Conservation (phyloP, 2,113 vertebrate genomes). For the Peromyscus polionotus region DNA sequence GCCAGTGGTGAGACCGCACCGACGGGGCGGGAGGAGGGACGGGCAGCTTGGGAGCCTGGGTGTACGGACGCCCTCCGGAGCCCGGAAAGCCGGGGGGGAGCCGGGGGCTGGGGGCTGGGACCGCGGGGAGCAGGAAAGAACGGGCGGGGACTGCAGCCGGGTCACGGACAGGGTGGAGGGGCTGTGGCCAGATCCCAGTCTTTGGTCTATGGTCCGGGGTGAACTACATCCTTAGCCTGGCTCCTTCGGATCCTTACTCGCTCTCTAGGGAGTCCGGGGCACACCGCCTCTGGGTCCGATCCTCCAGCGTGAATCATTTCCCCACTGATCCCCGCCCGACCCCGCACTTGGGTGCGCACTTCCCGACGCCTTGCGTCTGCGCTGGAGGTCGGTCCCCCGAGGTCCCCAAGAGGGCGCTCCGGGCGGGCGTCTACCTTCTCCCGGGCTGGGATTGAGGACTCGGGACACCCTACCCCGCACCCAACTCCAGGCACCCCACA, state of each 20-base stretch:
- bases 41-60: background rate
- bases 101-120: background rate
- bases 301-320: background rate
- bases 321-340: background rate
- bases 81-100: no score
- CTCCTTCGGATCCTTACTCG: background rate
- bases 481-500: background rate
- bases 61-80: background rate
- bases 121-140: background rate
- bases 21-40: background rate
- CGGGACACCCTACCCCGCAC: background rate
- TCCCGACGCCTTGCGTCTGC: constrained; percentile 27
- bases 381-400: background rate
- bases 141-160: constrained; percentile 11
- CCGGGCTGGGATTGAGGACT: background rate
- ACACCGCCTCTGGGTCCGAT: background rate
- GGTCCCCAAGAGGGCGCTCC: constrained; percentile 49
- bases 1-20: background rate
- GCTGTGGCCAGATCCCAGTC: background rate
- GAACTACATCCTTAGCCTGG: background rate
- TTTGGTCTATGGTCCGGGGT: background rate
- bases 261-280: background rate
- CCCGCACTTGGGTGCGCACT: constrained; percentile 32
- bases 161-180: background rate
- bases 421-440: background rate